Conservation (phyloP, 2,113 vertebrate species). For the Sebastes schlegelii region DNA sequence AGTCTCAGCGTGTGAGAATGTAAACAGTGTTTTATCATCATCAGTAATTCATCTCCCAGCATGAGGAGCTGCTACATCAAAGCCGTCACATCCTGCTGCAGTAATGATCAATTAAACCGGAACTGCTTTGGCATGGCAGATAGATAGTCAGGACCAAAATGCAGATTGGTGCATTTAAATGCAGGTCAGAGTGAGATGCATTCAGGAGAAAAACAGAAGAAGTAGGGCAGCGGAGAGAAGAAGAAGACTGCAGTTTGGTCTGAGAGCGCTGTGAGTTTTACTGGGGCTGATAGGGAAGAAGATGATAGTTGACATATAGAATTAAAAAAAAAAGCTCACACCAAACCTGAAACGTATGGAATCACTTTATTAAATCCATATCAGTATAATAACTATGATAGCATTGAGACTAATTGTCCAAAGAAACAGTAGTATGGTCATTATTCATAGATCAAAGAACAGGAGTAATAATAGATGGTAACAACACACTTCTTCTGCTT, state of each 20-base stretch:
- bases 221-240: conserved; percentile 62
- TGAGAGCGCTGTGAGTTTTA: conserved; percentile 3
- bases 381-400: conserved; percentile 44
- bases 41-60: conserved; percentile 51
- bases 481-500: conserved; percentile 29
- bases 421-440: conserved; percentile 76
- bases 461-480: conserved; percentile 44
- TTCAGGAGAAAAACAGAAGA: conserved; percentile 46
- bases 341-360: conserved; percentile 41
- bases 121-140: conserved; percentile 27
- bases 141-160: conserved; percentile 18
- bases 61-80: conserved; percentile 49
- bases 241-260: neutral
- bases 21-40: conserved; percentile 45
- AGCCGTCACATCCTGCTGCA: conserved; percentile 44
- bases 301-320: too few species aligned
- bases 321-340: neutral
- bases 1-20: conserved; percentile 19
- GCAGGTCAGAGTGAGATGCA: conserved; percentile 66
- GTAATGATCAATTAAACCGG: conserved; percentile 47
- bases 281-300: neutral
- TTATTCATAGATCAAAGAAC: conserved; percentile 53
- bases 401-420: conserved; percentile 58
- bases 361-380: conserved; percentile 73
- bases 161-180: conserved; percentile 72